Conservation (phyloP, 1,140 invertebrate species). For the Cotesia glomerata region DNA sequence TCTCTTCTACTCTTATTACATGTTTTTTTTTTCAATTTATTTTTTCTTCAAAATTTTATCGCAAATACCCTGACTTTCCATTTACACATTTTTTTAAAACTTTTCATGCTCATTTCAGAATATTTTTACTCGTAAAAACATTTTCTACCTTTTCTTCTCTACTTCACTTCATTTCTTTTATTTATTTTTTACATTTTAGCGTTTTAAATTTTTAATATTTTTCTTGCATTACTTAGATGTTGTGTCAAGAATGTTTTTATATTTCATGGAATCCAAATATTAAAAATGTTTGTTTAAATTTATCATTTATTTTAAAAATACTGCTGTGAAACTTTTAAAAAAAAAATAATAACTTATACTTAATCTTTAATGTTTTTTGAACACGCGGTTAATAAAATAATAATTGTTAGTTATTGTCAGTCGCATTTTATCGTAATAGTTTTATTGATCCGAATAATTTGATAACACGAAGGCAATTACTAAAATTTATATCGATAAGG, state of each 20-base stretch:
- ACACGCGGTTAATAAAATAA: too few relatives aligned
- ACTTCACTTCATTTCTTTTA: not conserved
- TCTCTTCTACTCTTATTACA: conserved; percentile 5
- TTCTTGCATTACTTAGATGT: not conserved
- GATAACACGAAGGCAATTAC: not conserved
- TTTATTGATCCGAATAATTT: not conserved
- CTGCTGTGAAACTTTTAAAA: not conserved
- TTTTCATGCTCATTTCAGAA: not conserved
- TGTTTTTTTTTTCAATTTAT: conserved; percentile 28
- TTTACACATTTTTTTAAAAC: not conserved
- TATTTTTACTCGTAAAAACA: not conserved
- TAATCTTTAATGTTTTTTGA: too few relatives aligned
- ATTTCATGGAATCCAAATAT: too few relatives aligned
- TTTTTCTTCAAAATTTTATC: conserved; percentile 12
- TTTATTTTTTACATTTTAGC: not conserved
- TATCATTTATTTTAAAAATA: too few relatives aligned
- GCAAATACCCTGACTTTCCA: not conserved
- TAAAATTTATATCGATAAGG: conserved; percentile 1
- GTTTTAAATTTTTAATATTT: not conserved
- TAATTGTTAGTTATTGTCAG: not conserved
- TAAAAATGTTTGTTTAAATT: too few relatives aligned
- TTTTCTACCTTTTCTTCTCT: not conserved
- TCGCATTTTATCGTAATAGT: not conserved
- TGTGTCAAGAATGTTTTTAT: too few relatives aligned
- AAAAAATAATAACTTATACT: not conserved